phyloP scores from a whole-genome alignment of 2,797 vertebrate genomes.

The Silurus lanzhouensis region DNA sequence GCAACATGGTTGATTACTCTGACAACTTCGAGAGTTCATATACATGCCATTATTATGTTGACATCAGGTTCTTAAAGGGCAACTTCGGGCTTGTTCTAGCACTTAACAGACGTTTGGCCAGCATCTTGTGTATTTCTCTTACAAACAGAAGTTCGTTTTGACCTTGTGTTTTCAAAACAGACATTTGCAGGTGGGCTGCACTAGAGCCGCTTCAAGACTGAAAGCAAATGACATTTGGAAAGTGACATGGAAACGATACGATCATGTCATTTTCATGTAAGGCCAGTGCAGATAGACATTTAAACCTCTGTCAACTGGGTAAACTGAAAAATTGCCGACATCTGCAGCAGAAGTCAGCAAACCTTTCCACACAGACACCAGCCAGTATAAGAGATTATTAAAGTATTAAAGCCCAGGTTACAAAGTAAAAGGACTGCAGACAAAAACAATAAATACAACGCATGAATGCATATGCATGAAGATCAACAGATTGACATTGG shows the following conservation, averaged over 20 bases:
- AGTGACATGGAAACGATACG: background rate
- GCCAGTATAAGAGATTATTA: background rate
- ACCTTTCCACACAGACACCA: background rate
- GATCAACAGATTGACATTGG: slow-evolving; percentile 19
- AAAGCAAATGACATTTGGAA: background rate
- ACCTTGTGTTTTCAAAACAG: background rate
- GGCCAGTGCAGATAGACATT: background rate
- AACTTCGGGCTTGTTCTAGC: background rate
- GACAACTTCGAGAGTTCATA: slow-evolving; percentile 1
- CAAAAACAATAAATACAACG: background rate
- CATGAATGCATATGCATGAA: background rate
- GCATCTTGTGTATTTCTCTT: background rate
- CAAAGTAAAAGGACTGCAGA: background rate
- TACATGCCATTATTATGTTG: slow-evolving; percentile 28
- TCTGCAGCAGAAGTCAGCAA: background rate
- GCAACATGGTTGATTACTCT: background rate
- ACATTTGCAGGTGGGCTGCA: background rate
- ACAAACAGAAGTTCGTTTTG: background rate
- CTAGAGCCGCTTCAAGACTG: background rate
- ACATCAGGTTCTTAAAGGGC: slow-evolving; percentile 9
- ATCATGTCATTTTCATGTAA: background rate
- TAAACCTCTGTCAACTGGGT: background rate
- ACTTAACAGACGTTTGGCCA: background rate
- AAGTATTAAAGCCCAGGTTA: background rate
- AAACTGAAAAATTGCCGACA: slow-evolving; percentile 8